Percentiles rank a stretch among this genome's conserved stretches.
phyloP scores from a whole-genome alignment of 1,140 invertebrate genomes.

The Alviniconcha marisindica region DNA sequence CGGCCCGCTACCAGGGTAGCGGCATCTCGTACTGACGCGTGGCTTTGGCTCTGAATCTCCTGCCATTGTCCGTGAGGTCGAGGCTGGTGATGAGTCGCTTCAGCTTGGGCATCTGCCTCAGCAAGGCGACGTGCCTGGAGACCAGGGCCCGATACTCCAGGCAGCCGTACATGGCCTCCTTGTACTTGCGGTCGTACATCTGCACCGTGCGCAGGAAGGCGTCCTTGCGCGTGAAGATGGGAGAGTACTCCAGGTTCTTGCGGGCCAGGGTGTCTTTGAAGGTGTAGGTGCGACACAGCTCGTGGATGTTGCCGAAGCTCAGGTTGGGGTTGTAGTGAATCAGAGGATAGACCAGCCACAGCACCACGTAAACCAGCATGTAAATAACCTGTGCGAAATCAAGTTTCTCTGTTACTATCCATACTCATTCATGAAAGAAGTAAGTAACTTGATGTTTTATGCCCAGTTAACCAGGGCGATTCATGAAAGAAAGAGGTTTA shows the following conservation, averaged over 20 bases:
- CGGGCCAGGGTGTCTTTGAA: not conserved
- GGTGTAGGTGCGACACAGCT: constrained; percentile 11
- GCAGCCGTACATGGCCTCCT: not conserved
- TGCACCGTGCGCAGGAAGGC: not conserved
- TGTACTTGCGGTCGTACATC: constrained; percentile 6
- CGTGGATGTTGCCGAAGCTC: not conserved
- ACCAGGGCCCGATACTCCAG: not conserved
- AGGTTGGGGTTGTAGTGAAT: not conserved
- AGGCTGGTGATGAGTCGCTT: not conserved
- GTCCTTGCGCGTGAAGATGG: not conserved
- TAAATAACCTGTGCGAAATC: not conserved
- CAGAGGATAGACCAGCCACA: not conserved
- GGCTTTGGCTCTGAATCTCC: not conserved
- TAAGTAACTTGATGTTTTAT: too few relatives aligned
- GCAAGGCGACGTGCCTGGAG: not conserved
- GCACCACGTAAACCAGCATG: not conserved
- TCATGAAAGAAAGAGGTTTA: not conserved
- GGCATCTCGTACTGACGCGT: too few relatives aligned
- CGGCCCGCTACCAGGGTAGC: too few relatives aligned
- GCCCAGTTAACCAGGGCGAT: too few relatives aligned
- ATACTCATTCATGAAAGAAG: not conserved
- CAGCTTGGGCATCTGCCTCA: not conserved
- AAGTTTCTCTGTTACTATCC: not conserved
- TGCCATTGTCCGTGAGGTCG: not conserved
- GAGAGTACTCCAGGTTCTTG: not conserved